A percentile compares a stretch with the other conserved stretches of the same genome.
These are phyloP conservation scores for Girardinus metallicus DNA, from an alignment of 2,797 vertebrate species.

Conservation along the genomic window DNA sequence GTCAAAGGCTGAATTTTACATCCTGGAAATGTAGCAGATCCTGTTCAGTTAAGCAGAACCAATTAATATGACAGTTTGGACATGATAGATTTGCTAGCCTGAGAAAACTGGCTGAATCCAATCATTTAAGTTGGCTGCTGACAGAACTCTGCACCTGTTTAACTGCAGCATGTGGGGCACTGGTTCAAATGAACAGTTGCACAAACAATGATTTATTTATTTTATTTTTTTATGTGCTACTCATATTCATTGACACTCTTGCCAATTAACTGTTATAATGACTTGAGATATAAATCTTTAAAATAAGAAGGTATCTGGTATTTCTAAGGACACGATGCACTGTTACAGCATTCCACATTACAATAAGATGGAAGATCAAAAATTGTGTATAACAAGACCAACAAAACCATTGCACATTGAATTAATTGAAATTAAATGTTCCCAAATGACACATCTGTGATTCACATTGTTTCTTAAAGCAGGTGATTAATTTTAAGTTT, in stretches of 20 bases:
- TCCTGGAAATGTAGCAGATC: constrained; percentile 73
- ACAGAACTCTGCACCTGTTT: constrained; percentile 47
- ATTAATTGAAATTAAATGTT: constrained; percentile 37
- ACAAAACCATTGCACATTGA: constrained; percentile 62
- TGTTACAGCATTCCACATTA: constrained; percentile 36
- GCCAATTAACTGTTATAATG: constrained; percentile 14
- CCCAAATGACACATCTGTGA: constrained; percentile 35
- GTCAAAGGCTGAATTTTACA: constrained; percentile 78
- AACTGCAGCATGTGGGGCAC: constrained; percentile 2
- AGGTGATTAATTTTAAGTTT: neutral
- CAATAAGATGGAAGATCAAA: constrained; percentile 56
- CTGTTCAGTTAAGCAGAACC: constrained; percentile 81
- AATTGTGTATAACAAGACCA: constrained; percentile 51
- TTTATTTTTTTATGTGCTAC: neutral
- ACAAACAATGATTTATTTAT: neutral
- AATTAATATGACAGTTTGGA: constrained; percentile 83
- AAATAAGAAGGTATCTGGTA: constrained; percentile 2
- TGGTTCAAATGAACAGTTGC: neutral
- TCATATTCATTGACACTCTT: neutral
- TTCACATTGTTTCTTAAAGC: constrained; percentile 10
- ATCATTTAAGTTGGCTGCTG: constrained; percentile 55
- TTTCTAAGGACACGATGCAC: neutral
- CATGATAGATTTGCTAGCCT: constrained; percentile 75
- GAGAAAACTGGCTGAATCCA: constrained; percentile 51
- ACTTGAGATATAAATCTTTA: neutral